These are phyloP conservation scores for Monarcha castaneiventris DNA, from an alignment of 2,113 vertebrate species.

Conservation along the genomic window DNA sequence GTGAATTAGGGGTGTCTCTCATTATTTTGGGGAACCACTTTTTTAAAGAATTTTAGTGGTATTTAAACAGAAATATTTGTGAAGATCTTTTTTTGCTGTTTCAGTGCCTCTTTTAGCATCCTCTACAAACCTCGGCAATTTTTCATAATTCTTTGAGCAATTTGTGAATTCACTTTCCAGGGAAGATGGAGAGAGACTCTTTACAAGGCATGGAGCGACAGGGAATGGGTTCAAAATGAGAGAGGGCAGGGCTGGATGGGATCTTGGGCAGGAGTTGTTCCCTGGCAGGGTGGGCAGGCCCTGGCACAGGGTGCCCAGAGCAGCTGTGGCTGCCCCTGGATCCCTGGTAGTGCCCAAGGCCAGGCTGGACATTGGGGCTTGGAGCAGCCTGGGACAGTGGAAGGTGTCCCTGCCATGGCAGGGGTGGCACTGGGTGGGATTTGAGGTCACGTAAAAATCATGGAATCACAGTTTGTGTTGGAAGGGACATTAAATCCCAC, in stretches of 20 bases:
- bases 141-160: neutral
- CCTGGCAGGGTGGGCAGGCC: neutral
- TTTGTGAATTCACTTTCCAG: neutral
- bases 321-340: neutral
- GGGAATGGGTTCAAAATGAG: neutral
- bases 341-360: neutral
- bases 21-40: neutral
- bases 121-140: neutral
- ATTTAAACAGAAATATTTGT: neutral
- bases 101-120: neutral
- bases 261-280: neutral
- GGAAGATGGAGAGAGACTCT: neutral
- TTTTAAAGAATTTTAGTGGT: neutral
- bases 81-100: neutral
- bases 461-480: neutral
- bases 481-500: neutral
- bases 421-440: neutral
- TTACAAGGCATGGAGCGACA: neutral
- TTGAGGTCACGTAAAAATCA: neutral
- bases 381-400: neutral
- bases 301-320: neutral
- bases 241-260: rapidly evolving
- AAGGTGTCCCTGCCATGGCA: neutral
- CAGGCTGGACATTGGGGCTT: neutral
- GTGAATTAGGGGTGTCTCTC: neutral